Percentiles rank a stretch among this genome's conserved stretches.
Evolutionary conservation across 2,113 vertebrate species (phyloP).

Genomic region (Gobiocypris rarus): DNA sequence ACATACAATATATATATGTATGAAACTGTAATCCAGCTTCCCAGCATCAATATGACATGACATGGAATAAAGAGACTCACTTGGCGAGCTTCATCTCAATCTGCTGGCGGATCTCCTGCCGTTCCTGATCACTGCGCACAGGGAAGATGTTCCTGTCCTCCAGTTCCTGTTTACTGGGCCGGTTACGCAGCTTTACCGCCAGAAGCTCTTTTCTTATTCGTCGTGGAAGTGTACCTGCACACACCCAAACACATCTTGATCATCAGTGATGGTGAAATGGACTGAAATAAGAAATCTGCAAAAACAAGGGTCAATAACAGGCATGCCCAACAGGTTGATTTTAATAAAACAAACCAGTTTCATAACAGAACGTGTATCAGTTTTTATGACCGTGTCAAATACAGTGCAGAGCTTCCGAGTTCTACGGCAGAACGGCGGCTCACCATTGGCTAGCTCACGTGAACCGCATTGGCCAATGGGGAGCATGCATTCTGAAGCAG

Average conservation of each 20-base stretch:
- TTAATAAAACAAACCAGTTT: not conserved
- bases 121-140: slow-evolving; percentile 89
- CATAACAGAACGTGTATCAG: too few relatives aligned
- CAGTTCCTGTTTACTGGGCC: slow-evolving; percentile 94
- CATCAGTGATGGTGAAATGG: not conserved
- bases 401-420: too few relatives aligned
- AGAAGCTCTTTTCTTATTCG: slow-evolving; percentile 94
- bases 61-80: slow-evolving; percentile 77
- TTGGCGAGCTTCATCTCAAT: slow-evolving; percentile 96
- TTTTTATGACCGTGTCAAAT: not conserved
- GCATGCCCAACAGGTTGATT: not conserved
- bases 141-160: slow-evolving; percentile 98
- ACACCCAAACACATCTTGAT: slow-evolving; percentile 31
- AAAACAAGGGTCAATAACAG: not conserved
- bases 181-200: slow-evolving; percentile 90
- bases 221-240: slow-evolving; percentile 88
- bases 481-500: too few relatives aligned
- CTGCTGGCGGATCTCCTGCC: slow-evolving; percentile 95
- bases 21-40: not conserved
- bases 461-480: too few relatives aligned
- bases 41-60: not conserved
- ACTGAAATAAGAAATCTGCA: not conserved
- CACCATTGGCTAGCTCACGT: too few relatives aligned
- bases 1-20: not conserved
- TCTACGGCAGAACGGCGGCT: too few relatives aligned